Conservation (phyloP, 2,888 invertebrate species). For the Drosophila robusta region DNA sequence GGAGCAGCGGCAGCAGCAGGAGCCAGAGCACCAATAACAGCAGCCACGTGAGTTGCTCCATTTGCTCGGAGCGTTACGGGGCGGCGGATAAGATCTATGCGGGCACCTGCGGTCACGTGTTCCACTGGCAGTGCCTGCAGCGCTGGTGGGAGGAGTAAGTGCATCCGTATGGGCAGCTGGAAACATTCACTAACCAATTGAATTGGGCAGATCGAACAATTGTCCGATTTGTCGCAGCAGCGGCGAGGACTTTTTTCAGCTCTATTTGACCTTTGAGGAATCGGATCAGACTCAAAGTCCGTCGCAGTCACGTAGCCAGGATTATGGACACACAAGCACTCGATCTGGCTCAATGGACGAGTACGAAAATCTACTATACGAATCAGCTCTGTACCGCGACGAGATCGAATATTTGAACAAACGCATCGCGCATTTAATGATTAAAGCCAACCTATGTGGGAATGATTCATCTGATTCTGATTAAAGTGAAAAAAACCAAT, state of each 20-base stretch:
- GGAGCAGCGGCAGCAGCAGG: conserved; percentile 3
- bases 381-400: conserved; percentile 52
- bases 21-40: neutral
- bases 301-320: neutral
- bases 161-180: no score
- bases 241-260: conserved; percentile 38
- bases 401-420: conserved; percentile 62
- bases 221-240: conserved; percentile 71
- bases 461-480: conserved; percentile 1
- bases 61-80: conserved; percentile 55
- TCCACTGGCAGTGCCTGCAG: conserved; percentile 55
- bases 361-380: conserved; percentile 58
- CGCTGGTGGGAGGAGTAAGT: conserved; percentile 65
- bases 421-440: conserved; percentile 4
- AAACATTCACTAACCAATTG: neutral
- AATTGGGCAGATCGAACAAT: conserved; percentile 53
- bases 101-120: conserved; percentile 61
- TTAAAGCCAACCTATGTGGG: neutral
- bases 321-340: neutral
- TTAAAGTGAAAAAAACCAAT: neutral
- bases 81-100: conserved; percentile 44
- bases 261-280: conserved; percentile 69
- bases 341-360: conserved; percentile 8
- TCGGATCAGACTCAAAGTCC: conserved; percentile 3
- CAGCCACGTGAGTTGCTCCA: conserved; percentile 42